A percentile compares a stretch with the other conserved stretches of the same genome.
Conservation (phyloP, 2,113 vertebrate species). For the Herpailurus yagouaroundi region DNA sequence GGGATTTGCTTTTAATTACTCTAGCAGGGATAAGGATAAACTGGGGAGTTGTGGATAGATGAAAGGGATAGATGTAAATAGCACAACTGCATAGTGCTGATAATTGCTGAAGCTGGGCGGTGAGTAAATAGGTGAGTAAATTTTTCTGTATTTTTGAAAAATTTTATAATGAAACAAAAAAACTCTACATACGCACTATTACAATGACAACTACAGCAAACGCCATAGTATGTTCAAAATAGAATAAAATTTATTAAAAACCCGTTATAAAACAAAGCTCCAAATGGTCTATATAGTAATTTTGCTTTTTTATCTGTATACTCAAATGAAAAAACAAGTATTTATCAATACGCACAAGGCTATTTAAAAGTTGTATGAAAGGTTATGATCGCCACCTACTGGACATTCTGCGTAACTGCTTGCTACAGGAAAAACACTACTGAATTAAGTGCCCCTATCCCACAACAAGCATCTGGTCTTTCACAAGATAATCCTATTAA, state of each 20-base stretch:
- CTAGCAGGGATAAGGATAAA: background rate
- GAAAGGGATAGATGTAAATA: background rate
- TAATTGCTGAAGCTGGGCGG: background rate
- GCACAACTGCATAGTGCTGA: background rate
- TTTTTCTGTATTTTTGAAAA: constrained; percentile 33
- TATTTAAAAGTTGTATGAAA: constrained; percentile 35
- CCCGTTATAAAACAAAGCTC: background rate
- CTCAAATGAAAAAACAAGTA: constrained; percentile 15
- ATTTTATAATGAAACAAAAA: background rate
- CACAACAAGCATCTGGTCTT: background rate
- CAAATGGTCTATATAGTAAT: background rate
- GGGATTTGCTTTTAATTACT: background rate
- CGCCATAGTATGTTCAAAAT: background rate
- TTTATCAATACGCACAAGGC: background rate
- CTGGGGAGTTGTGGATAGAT: background rate
- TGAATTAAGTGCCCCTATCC: background rate
- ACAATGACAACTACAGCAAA: background rate
- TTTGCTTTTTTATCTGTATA: constrained; percentile 33
- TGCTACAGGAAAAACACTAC: background rate
- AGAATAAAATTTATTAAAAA: background rate
- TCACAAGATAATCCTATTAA: background rate
- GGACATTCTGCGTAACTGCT: constrained; percentile 43
- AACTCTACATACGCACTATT: background rate
- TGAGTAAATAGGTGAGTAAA: background rate
- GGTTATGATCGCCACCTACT: constrained; percentile 72